phyloP scores from a whole-genome alignment of 2,888 invertebrate species.

The Drosophila borborema region DNA sequence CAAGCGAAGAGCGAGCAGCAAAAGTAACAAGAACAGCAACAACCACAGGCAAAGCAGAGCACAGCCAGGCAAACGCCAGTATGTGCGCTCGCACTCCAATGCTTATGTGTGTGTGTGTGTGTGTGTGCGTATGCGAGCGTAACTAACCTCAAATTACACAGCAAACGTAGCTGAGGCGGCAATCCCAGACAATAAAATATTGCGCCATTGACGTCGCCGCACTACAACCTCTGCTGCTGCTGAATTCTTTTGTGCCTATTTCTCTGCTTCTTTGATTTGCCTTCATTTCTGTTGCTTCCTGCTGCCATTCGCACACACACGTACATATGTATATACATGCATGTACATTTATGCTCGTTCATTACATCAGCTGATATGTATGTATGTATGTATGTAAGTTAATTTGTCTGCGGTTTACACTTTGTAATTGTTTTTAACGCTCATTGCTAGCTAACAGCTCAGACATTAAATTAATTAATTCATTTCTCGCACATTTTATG shows the following conservation, averaged over 20 bases:
- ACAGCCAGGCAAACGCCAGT: slow-evolving; percentile 34
- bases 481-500: slow-evolving; percentile 59
- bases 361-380: slow-evolving; percentile 15
- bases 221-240: slow-evolving; percentile 28
- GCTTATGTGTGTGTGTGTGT: neutral
- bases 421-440: slow-evolving; percentile 63
- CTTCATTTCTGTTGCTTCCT: slow-evolving; percentile 35
- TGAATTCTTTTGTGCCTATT: slow-evolving; percentile 35
- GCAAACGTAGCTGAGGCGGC: slow-evolving; percentile 24
- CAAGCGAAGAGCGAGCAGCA: slow-evolving; percentile 27
- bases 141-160: slow-evolving; percentile 63
- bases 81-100: slow-evolving; percentile 17
- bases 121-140: slow-evolving; percentile 22
- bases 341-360: slow-evolving; percentile 9
- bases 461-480: slow-evolving; percentile 72
- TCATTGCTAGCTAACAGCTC: slow-evolving; percentile 31
- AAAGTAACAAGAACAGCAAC: slow-evolving; percentile 10
- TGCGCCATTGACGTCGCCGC: slow-evolving; percentile 45
- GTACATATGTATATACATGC: neutral
- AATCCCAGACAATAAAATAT: slow-evolving; percentile 34
- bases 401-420: slow-evolving; percentile 45
- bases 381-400: slow-evolving; percentile 13
- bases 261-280: slow-evolving; percentile 36
- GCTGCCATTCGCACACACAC: slow-evolving; percentile 25
- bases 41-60: slow-evolving; percentile 1